Evolutionary conservation across 2,797 vertebrate species (phyloP).

Genomic region (Myiothlypis coronata): DNA sequence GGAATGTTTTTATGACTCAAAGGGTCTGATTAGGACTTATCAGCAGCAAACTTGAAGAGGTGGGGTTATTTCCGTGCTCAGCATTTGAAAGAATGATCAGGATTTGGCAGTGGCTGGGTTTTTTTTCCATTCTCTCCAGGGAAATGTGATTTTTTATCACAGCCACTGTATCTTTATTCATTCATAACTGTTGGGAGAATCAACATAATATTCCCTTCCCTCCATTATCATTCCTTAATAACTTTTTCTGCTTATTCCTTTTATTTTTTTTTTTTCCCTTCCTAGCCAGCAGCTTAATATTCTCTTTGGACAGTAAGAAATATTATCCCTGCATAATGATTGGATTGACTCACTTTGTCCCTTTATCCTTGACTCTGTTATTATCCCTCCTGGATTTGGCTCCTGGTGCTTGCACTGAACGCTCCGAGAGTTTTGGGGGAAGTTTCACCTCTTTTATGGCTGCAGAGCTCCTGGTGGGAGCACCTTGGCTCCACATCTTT

Average conservation of each 20-base stretch:
- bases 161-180: constrained; percentile 24
- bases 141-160: constrained; percentile 55
- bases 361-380: constrained; percentile 47
- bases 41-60: constrained; percentile 32
- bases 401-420: not conserved
- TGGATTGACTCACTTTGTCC: constrained; percentile 29
- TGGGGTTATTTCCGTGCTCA: not conserved
- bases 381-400: not conserved
- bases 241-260: constrained; percentile 21
- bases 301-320: constrained; percentile 47
- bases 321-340: constrained; percentile 43
- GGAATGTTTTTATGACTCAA: constrained; percentile 25
- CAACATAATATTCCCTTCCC: constrained; percentile 51
- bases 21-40: constrained; percentile 52
- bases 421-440: not conserved
- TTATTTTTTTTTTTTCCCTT: not conserved
- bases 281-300: constrained; percentile 30
- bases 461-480: not conserved
- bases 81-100: constrained; percentile 3
- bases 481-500: not conserved
- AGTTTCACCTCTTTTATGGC: not conserved
- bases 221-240: constrained; percentile 52
- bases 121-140: not conserved
- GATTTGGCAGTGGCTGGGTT: not conserved
- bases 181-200: constrained; percentile 55